These are phyloP conservation scores for Nomada hirtipes DNA, from an alignment of 2,888 invertebrate genomes.

Conservation along the genomic window DNA sequence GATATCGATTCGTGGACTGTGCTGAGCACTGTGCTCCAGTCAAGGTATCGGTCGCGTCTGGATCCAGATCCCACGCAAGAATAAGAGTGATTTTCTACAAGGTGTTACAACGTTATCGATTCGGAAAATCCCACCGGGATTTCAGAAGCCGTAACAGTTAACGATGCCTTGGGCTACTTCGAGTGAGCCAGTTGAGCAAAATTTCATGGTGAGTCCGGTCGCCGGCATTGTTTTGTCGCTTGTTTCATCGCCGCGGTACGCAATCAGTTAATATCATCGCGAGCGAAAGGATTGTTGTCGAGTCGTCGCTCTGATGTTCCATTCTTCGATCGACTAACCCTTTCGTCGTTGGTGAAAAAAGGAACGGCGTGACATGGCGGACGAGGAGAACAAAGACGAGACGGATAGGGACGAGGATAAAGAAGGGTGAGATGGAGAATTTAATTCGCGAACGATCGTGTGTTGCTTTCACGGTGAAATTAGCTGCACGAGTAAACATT, in stretches of 20 bases:
- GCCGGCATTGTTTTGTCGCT: neutral
- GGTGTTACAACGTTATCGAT: no score
- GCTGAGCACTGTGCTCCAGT: no score
- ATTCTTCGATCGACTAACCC: neutral
- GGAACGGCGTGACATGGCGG: constrained; percentile 62
- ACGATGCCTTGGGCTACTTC: constrained; percentile 53
- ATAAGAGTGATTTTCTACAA: no score
- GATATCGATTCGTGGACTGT: no score
- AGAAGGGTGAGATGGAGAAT: constrained; percentile 71
- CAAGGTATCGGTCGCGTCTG: no score
- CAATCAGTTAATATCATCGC: constrained; percentile 9
- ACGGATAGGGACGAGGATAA: constrained; percentile 64
- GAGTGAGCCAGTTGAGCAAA: constrained; percentile 63
- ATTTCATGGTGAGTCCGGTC: constrained; percentile 46
- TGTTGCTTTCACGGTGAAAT: constrained; percentile 14
- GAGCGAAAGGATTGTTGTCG: constrained; percentile 13
- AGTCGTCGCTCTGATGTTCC: constrained; percentile 16
- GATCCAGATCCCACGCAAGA: no score
- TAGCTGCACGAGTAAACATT: no score
- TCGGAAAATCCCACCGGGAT: no score
- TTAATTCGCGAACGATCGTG: constrained; percentile 20
- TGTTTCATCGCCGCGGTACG: no score
- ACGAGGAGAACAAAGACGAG: constrained; percentile 69
- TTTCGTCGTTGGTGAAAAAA: neutral
- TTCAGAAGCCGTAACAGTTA: constrained; percentile 76